These are phyloP conservation scores for Cantharis flavilabris DNA, from an alignment of 2,888 invertebrate genomes.

Conservation along the genomic window DNA sequence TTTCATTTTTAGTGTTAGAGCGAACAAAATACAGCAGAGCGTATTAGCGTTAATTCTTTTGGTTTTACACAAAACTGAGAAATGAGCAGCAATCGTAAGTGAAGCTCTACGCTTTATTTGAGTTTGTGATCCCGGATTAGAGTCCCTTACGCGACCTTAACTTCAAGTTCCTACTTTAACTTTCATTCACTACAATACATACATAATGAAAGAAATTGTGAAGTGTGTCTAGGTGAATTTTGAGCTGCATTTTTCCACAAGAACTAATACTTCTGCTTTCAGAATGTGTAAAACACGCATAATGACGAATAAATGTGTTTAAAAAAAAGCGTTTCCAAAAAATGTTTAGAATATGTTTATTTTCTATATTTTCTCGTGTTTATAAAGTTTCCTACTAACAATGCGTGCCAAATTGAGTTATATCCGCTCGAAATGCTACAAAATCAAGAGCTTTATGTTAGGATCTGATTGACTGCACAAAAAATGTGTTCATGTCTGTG, in stretches of 20 bases:
- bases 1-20: not conserved
- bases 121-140: slow-evolving; percentile 36
- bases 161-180: slow-evolving; percentile 20
- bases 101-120: slow-evolving; percentile 30
- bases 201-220: slow-evolving; percentile 26
- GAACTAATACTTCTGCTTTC: not conserved
- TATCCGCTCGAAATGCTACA: slow-evolving; percentile 31
- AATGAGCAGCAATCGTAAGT: slow-evolving; percentile 32
- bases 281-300: slow-evolving; percentile 12
- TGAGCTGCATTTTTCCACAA: slow-evolving; percentile 5
- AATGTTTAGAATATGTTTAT: slow-evolving; percentile 26
- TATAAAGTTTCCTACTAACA: slow-evolving; percentile 31
- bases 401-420: slow-evolving; percentile 33
- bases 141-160: slow-evolving; percentile 22
- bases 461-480: slow-evolving; percentile 28
- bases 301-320: slow-evolving; percentile 20
- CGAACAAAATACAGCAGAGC: not conserved
- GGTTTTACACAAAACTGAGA: slow-evolving; percentile 19
- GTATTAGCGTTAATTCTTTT: slow-evolving; percentile 1
- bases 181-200: slow-evolving; percentile 24
- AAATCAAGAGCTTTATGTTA: slow-evolving; percentile 32
- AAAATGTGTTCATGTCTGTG: slow-evolving; percentile 23
- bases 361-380: slow-evolving; percentile 28
- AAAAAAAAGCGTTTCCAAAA: slow-evolving; percentile 19
- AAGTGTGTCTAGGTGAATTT: slow-evolving; percentile 11